Base-by-base conservation (phyloP, 2,888 invertebrate species). In the Aradus depressus region DNA sequence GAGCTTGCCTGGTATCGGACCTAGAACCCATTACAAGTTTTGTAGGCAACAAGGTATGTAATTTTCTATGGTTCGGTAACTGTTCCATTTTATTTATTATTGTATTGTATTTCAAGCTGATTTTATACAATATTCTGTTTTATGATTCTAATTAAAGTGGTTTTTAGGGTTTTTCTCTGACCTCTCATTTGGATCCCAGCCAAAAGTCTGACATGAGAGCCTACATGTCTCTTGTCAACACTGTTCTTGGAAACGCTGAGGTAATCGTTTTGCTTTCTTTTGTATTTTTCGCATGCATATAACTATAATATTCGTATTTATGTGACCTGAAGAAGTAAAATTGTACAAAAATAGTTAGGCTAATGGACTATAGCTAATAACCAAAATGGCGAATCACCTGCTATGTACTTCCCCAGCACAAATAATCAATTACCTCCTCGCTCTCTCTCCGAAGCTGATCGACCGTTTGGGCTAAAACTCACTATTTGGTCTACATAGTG, bases 151-250 rank as follows among this genome's bases (percentile, higher is more conserved):
- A 3, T 54, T 5, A 5, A 4, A 41, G 48, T 21, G 45, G 32
- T 37, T 60, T 55, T n/a, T 60, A 75, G 72, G 88, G 88, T 0
- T 77, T 82, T 22, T 76, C 80, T 4, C 70, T 95, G 31, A 86
- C 88, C 3, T 72, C 74, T 16, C 71, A 77, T 59, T 68, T 95
- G 55, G 77, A 80, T 32, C 74, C 78, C 1, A 79, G 81, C 39
- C 82, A 89, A 62, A 84, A 84, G 64, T 82, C 88, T 0, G 96
- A 97, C 64, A 83, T 96, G 81, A 76, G 89, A 59, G 93, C 96
- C 0, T 95, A 91, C 65, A 89, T 93, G 72, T 85, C 90, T 2
- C 72, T 96, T 16, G 84, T 93, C 3, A 86, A 88, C 51, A 84
- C 85, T 63, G 86, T 93, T 0, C 72, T 97, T 45, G 83, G 84